Evolutionary conservation across 2,888 invertebrate species (phyloP).

Genomic region (Apeira syringaria): DNA sequence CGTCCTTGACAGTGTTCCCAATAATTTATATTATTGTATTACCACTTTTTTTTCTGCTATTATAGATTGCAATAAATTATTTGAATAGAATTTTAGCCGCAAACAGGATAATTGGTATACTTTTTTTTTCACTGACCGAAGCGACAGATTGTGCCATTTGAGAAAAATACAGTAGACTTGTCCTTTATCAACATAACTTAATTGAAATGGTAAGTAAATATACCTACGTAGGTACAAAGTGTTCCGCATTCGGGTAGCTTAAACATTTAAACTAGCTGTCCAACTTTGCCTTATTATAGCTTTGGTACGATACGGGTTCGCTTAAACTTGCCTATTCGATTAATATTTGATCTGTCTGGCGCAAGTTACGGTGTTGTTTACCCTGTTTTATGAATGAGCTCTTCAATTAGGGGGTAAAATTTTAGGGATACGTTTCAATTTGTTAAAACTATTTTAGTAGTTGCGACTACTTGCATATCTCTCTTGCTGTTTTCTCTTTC

Average conservation of each 20-base stretch:
- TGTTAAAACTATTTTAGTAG: no score
- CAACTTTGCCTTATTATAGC: background rate
- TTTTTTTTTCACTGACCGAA: no score
- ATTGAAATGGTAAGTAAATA: background rate
- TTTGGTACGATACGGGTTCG: background rate
- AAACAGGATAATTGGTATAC: no score
- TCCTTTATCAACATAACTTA: background rate
- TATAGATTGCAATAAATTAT: no score
- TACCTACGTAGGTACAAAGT: conserved; percentile 1
- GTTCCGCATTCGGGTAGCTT: conserved; percentile 2
- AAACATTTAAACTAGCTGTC: conserved; percentile 5
- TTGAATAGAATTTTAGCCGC: no score
- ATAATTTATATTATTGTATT: no score
- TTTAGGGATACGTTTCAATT: background rate
- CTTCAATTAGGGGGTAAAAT: background rate
- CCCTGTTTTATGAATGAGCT: conserved; percentile 4
- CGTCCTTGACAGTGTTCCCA: no score
- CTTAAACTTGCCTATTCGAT: background rate
- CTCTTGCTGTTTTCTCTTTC: no score
- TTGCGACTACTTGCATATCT: no score
- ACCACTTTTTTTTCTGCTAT: no score
- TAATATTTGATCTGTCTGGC: conserved; percentile 10
- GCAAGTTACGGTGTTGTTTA: conserved; percentile 7
- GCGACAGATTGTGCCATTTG: no score
- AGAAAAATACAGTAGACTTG: background rate